Base-by-base conservation (phyloP, 2,888 invertebrate species). In the Epicampocera succincta region DNA sequence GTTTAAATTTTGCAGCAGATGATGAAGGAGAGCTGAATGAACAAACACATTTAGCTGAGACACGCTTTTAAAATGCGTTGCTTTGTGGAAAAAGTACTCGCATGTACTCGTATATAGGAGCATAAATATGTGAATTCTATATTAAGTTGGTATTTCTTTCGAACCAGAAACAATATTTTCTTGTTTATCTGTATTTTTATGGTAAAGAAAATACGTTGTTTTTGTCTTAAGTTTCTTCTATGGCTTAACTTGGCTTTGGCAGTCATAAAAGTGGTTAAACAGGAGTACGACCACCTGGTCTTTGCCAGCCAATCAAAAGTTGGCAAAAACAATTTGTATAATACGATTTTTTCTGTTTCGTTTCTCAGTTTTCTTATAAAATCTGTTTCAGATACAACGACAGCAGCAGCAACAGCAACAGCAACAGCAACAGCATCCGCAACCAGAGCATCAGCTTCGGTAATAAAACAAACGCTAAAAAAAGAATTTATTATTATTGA, bases 241-340 rank as follows among this genome's bases (percentile, higher is more conserved):
- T 65, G 50, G 72, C 52, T 69, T 65, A 52, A 29, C 42, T 71
- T 77, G 63, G 63, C 63, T 77, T 58, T 78, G 61, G 69, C 50
- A 78, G 60, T 82, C 82, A 82, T 76, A 83, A 83, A 83, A 83
- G 83, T 68, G 76, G 83, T 80, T 80, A 80, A 80, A 83, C 83
- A 83, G 80, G 83, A 79, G 83, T 80, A 58, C 76, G 83, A 83
- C 83, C 83, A 83, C 83, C 83, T 83, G 83, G 83, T 73, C 83
- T 80, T 63, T 75, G 56, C 52, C 50, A 80, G 68, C 83, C 83
- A 83, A 83, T 83, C 83, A 83, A 68, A 80, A 78, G 65, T 82
- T 74, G 82, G 82, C 82, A 78, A 82, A 82, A 82, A 82, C 78
- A 82, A 82, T 82, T 82, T 82, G 82, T 82, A 66, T 29, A 69